A percentile compares a stretch with the other conserved stretches of the same genome.
These are phyloP conservation scores for Pammene fasciana DNA, from an alignment of 2,888 invertebrate species.

Conservation along the genomic window DNA sequence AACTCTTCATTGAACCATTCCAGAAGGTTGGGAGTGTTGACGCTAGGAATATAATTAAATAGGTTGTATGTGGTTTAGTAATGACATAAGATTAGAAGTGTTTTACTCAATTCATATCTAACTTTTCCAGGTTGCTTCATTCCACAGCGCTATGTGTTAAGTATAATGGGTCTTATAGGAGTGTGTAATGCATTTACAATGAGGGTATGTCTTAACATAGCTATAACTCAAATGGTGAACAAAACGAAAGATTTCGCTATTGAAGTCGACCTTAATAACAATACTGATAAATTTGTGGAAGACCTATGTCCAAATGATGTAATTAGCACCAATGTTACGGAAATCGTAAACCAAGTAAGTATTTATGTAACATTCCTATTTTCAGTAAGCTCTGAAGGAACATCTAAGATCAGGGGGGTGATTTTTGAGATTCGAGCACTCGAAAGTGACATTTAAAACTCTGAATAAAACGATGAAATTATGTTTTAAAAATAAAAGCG, in stretches of 20 bases:
- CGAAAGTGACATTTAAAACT: no score
- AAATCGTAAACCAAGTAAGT: conserved; percentile 32
- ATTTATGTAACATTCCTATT: conserved; percentile 6
- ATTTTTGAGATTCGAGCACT: no score
- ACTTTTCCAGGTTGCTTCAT: conserved; percentile 35
- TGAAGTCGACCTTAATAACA: conserved; percentile 2
- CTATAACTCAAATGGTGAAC: conserved; percentile 40
- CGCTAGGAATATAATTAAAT: no score
- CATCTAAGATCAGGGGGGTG: no score
- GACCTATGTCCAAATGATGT: conserved; percentile 27
- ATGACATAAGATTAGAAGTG: no score
- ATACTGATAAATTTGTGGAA: not conserved
- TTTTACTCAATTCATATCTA: no score
- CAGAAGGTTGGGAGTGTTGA: no score
- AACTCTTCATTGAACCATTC: no score
- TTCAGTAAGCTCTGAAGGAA: no score
- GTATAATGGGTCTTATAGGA: conserved; percentile 32
- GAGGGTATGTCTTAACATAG: conserved; percentile 35
- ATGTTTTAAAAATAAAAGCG: no score
- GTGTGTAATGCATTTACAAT: conserved; percentile 40
- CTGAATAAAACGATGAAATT: no score
- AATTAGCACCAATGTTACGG: conserved; percentile 14
- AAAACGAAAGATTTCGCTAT: conserved; percentile 27
- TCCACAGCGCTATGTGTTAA: conserved; percentile 35
- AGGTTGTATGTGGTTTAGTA: no score